phyloP scores from a whole-genome alignment of 2,113 vertebrate species.

The Cyanocitta stelleri region DNA sequence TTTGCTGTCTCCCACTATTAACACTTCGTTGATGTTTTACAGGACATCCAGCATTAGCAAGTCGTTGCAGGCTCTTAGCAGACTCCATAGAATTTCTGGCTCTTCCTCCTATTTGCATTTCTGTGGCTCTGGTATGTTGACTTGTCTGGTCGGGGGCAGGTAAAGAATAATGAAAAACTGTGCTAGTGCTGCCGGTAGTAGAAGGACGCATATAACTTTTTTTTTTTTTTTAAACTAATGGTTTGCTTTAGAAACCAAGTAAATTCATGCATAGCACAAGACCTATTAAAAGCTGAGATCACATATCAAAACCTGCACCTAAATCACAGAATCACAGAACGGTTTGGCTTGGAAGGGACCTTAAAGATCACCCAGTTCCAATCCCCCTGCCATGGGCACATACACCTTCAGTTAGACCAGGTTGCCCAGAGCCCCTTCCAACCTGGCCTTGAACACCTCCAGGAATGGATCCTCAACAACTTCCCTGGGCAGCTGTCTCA shows the following conservation, averaged over 20 bases:
- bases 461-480: not conserved
- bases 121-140: not conserved
- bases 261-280: not conserved
- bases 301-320: not conserved
- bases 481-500: too few species aligned
- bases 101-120: not conserved
- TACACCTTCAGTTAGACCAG: not conserved
- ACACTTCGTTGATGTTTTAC: not conserved
- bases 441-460: not conserved
- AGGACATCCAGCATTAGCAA: conserved; percentile 15
- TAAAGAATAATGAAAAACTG: not conserved
- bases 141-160: not conserved
- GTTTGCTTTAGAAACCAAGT: not conserved
- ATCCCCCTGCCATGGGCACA: accelerated
- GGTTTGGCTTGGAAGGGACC: not conserved
- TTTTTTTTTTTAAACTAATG: not conserved
- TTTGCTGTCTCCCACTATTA: not conserved
- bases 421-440: not conserved
- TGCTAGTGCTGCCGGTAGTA: not conserved
- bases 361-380: not conserved
- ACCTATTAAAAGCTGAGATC: not conserved
- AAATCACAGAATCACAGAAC: not conserved
- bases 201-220: not conserved
- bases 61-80: not conserved
- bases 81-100: not conserved